phyloP scores from a whole-genome alignment of 2,113 vertebrate genomes.

The Beaufortia kweichowensis region DNA sequence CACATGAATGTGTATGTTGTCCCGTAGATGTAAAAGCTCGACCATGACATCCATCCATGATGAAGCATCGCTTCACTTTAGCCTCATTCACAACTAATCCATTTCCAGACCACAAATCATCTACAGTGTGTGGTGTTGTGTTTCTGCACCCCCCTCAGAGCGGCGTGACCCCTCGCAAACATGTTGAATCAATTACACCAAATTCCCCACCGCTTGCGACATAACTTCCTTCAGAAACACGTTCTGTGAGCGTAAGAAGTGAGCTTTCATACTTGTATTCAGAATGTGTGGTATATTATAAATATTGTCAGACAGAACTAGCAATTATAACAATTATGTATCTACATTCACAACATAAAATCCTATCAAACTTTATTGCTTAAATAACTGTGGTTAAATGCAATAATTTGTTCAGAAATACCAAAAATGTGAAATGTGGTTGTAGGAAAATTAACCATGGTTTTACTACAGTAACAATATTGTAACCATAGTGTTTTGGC shows the following conservation, averaged over 20 bases:
- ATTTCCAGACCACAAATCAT: conserved; percentile 14
- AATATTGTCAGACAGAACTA: too few relatives aligned
- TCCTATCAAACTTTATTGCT: too few relatives aligned
- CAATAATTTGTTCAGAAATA: too few relatives aligned
- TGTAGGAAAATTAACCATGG: too few relatives aligned
- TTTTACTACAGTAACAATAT: too few relatives aligned
- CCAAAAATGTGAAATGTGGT: too few relatives aligned
- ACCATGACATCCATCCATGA: not conserved
- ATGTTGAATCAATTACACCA: conserved; percentile 50
- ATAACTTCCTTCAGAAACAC: not conserved
- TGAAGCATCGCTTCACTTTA: not conserved
- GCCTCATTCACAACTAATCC: conserved; percentile 16
- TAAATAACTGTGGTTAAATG: too few relatives aligned
- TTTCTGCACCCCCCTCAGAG: conserved; percentile 21
- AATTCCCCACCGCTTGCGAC: conserved; percentile 42
- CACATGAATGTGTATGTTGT: not conserved
- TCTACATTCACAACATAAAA: too few relatives aligned
- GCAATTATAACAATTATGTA: too few relatives aligned
- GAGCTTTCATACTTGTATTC: not conserved
- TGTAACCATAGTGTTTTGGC: too few relatives aligned
- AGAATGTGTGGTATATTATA: too few relatives aligned
- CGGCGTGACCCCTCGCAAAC: conserved; percentile 16
- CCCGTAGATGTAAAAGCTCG: too few relatives aligned
- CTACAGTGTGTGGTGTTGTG: not conserved
- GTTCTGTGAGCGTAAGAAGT: not conserved